phyloP scores from a whole-genome alignment of 2,113 vertebrate genomes.

The Willisornis vidua region DNA sequence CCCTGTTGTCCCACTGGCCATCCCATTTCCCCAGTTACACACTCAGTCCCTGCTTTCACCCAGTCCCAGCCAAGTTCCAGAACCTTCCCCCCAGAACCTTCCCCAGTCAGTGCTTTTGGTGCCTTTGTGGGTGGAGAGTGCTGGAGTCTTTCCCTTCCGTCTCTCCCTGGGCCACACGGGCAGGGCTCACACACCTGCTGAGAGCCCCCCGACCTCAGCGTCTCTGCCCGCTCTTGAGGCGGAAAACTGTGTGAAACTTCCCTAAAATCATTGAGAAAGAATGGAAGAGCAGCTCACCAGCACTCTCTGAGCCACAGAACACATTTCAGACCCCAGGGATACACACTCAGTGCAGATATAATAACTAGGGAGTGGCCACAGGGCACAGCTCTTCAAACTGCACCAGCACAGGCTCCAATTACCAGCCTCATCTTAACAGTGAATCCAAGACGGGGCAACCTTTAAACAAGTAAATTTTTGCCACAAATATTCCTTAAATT shows the following conservation, averaged over 20 bases:
- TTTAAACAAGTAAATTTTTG: conserved; percentile 7
- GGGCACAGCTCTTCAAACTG: background rate
- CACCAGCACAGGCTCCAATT: background rate
- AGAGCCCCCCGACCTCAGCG: background rate
- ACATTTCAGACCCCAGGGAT: background rate
- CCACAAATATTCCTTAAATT: background rate
- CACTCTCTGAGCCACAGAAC: background rate
- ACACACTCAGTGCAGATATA: background rate
- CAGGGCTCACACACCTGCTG: background rate
- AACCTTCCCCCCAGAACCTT: no score
- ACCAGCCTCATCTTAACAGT: background rate
- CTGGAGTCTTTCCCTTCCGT: no score
- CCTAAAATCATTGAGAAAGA: background rate
- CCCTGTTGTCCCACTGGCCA: no score
- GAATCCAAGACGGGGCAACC: background rate
- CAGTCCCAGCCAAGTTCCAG: no score
- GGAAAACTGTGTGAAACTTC: background rate
- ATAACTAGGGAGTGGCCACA: background rate
- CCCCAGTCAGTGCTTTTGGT: no score
- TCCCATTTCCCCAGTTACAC: no score
- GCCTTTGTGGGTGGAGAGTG: no score
- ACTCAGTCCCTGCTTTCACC: no score
- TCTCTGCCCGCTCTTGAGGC: background rate
- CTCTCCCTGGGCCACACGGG: no score
- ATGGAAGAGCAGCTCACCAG: background rate